phyloP scores from a whole-genome alignment of 1,140 invertebrate species.

The Helicorthomorpha holstii region DNA sequence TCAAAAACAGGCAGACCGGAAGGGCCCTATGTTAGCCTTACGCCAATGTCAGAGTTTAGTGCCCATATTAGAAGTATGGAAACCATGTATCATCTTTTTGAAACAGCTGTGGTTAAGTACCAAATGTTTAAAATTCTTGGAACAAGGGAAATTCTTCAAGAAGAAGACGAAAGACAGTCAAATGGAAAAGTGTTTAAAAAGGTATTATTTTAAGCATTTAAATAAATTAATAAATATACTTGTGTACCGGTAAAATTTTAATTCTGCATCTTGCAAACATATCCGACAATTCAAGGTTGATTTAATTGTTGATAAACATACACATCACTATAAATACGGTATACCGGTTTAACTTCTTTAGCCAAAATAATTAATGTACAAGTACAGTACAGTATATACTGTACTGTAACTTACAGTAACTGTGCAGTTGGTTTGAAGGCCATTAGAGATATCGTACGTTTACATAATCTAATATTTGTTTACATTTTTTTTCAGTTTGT shows the following conservation, averaged over 20 bases:
- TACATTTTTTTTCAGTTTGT: slow-evolving; percentile 39
- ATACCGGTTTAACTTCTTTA: too few species aligned
- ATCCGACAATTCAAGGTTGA: too few species aligned
- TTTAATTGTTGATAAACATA: too few species aligned
- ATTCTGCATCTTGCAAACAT: too few species aligned
- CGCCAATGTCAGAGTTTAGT: too few species aligned
- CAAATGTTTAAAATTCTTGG: slow-evolving; percentile 46
- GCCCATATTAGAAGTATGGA: background rate
- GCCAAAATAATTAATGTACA: too few species aligned
- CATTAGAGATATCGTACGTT: too few species aligned
- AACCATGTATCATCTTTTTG: background rate
- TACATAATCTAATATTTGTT: background rate
- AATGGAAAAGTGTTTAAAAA: slow-evolving; percentile 95
- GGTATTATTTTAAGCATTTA: slow-evolving; percentile 19
- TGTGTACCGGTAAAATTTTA: too few species aligned
- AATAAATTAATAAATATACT: background rate
- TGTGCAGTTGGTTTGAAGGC: too few species aligned
- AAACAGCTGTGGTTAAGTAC: background rate
- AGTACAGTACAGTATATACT: too few species aligned
- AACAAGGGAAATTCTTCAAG: slow-evolving; percentile 71
- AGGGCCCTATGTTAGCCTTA: background rate
- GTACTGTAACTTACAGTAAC: too few species aligned
- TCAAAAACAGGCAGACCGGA: background rate
- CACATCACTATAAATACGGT: too few species aligned
- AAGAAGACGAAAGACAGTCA: slow-evolving; percentile 82